phyloP scores from a whole-genome alignment of 2,113 vertebrate genomes.

The Scophthalmus maximus region DNA sequence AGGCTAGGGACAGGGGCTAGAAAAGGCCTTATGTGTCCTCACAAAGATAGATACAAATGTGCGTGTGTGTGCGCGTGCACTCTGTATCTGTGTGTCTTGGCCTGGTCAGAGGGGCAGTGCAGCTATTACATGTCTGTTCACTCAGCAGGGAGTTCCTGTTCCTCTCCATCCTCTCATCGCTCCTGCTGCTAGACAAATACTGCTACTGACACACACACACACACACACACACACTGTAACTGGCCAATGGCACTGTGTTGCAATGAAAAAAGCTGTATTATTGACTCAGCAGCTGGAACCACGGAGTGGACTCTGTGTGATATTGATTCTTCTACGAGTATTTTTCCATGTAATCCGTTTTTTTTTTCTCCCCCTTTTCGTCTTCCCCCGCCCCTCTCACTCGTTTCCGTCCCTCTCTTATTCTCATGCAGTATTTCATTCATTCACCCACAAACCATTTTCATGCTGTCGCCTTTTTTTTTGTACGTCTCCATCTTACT shows the following conservation, averaged over 20 bases:
- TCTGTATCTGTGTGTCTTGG: conserved; percentile 35
- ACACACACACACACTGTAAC: conserved; percentile 29
- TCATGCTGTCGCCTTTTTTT: background rate
- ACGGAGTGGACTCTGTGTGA: conserved; percentile 1
- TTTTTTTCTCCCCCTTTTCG: conserved; percentile 1
- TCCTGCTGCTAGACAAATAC: conserved; percentile 68
- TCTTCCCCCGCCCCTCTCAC: background rate
- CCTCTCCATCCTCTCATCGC: conserved; percentile 59
- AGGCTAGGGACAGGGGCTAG: background rate
- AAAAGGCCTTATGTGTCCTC: background rate
- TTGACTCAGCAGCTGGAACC: conserved; percentile 32
- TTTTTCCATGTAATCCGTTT: conserved; percentile 34
- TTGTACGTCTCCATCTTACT: background rate
- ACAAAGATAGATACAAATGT: background rate
- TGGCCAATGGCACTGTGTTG: conserved; percentile 1
- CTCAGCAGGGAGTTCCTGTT: conserved; percentile 77
- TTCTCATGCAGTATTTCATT: conserved; percentile 1
- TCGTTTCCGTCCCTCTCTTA: background rate
- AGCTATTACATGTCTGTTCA: conserved; percentile 60
- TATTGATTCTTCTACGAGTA: conserved; percentile 35
- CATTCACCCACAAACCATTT: background rate
- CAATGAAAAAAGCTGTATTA: conserved; percentile 39
- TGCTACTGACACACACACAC: conserved; percentile 32
- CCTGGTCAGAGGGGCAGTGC: conserved; percentile 38
- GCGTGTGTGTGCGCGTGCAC: background rate